Evolutionary conservation across 2,797 vertebrate genomes (phyloP), one percentile per base, ranked within the genome.

Genomic region (Adelosebastes latens): DNA sequence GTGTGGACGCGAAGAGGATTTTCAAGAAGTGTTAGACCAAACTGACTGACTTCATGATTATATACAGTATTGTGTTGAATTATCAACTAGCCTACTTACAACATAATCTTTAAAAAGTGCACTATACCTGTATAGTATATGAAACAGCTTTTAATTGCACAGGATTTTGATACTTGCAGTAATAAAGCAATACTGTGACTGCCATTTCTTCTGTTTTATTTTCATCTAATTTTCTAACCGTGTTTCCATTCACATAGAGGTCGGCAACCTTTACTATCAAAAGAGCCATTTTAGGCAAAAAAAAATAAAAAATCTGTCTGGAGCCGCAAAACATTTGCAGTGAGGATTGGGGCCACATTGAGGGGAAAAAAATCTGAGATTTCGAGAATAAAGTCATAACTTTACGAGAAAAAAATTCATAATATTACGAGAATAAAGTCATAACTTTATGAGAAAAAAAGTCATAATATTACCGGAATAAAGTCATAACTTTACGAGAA

Each of bases 1-100:
- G 97, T 67, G 96, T 98, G 32, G 95, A 98, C 11, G 96, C 97
- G 68, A 99, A 97, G 92, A 96, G 98, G 87, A 88, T 96, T 94
- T 99, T 98, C 94, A 99, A 99, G 88, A 97, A 84, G 81, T 74
- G 3, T 56, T 99, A 92, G 94, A 86, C 8, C 27, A 60, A 74
- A 53, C 31, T 62, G 36, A 73, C 71, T 72, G 32, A 61, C 46
- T 8, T 75, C 80, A 72, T 31, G 81, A 75, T 80, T 80, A 67
- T 82, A 67, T 39, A 68, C 67, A 89, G 71, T 89, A 80, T 83
- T 91, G 58, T 85, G 77, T 74, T 88, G 55, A 86, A 56, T 58
- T 39, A 53, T 66, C 36, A 59, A 39, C 65, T 22, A 36, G 16
- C 16, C 24, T 49, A 60, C 36, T 55, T 46, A 8, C 42, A 59